Evolutionary conservation across 2,113 vertebrate species (phyloP).

Genomic region (Nibea coibor): DNA sequence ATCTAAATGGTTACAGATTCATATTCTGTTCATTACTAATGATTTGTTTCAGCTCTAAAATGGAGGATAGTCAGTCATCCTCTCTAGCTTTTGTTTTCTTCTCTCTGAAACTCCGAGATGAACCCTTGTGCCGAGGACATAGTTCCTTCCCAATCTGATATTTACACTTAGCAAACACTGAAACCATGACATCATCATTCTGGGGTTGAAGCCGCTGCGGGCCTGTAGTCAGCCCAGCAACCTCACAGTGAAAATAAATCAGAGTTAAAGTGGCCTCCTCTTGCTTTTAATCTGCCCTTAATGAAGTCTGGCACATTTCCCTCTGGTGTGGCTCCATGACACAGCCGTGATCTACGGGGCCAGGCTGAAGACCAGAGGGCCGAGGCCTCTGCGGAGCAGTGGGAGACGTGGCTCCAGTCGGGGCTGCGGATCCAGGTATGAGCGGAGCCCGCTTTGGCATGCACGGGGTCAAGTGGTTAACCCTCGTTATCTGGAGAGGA

Average conservation of each 20-base stretch:
- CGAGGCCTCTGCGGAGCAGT: slow-evolving; percentile 12
- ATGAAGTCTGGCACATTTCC: slow-evolving; percentile 68
- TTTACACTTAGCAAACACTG: slow-evolving; percentile 78
- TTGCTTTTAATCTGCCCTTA: slow-evolving; percentile 74
- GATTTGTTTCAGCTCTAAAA: slow-evolving; percentile 29
- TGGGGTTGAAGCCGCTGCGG: slow-evolving; percentile 47
- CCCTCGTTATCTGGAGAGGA: slow-evolving; percentile 75
- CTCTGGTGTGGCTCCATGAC: slow-evolving; percentile 57
- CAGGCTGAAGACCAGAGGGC: slow-evolving; percentile 40
- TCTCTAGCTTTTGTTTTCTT: slow-evolving; percentile 24
- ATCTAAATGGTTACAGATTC: background rate
- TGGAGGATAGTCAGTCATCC: background rate
- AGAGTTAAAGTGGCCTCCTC: slow-evolving; percentile 56
- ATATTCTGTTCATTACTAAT: background rate
- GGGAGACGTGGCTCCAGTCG: slow-evolving; percentile 24
- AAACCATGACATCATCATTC: slow-evolving; percentile 78
- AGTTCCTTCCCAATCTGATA: slow-evolving; percentile 67
- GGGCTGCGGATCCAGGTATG: slow-evolving; percentile 49
- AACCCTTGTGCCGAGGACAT: slow-evolving; percentile 62
- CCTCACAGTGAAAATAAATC: slow-evolving; percentile 74
- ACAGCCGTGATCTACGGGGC: slow-evolving; percentile 50
- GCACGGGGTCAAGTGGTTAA: slow-evolving; percentile 79
- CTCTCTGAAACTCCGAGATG: slow-evolving; percentile 34
- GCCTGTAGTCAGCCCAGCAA: slow-evolving; percentile 60
- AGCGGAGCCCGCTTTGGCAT: slow-evolving; percentile 60